Evolutionary conservation across 2,113 vertebrate species (phyloP), one percentile per base, ranked within the genome.

Genomic region (Boleophthalmus pectinirostris): DNA sequence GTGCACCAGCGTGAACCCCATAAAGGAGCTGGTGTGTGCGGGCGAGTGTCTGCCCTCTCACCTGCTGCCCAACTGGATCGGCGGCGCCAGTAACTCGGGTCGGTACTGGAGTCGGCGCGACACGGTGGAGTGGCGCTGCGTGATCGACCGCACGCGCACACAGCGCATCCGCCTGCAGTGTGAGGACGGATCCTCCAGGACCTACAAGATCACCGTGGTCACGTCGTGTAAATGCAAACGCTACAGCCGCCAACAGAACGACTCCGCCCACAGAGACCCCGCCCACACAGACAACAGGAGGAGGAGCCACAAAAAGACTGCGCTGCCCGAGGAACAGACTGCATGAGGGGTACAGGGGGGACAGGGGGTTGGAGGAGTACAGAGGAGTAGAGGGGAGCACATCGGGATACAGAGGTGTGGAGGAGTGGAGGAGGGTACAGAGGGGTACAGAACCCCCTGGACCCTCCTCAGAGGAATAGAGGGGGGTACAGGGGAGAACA

Each of bases 21-120:
- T 98, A 68, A 98, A 98, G 88, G 97, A 98, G 91, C 88, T 98
- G 78, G 96, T 99, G 70, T 99, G 97, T 77, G 96, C 97, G 0
- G 97, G 97, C 0, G 96, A 98, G 73, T 98, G 97, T 81, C 90
- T 99, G 46, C 97, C 97, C 0, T 78, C 95, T 75, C 94, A 96
- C 0, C 89, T 98, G 87, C 93, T 98, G 56, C 96, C 96, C 81
- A 98, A 98, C 91, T 98, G 97, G 97, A 98, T 98, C 7, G 96
- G 96, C 2, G 93, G 94, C 45, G 92, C 94, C 54, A 91, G 94
- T 38, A 93, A 94, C 0, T 93, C 92, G 24, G 92, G 95, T 5
- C 95, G 96, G 77, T 97, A 95, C 90, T 98, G 97, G 97, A 95
- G 93, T 90, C 91, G 95, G 61, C 92, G 94, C 35, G 95, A 95